Conservation (phyloP, 2,888 invertebrate genomes). For the Torymus texanus region DNA sequence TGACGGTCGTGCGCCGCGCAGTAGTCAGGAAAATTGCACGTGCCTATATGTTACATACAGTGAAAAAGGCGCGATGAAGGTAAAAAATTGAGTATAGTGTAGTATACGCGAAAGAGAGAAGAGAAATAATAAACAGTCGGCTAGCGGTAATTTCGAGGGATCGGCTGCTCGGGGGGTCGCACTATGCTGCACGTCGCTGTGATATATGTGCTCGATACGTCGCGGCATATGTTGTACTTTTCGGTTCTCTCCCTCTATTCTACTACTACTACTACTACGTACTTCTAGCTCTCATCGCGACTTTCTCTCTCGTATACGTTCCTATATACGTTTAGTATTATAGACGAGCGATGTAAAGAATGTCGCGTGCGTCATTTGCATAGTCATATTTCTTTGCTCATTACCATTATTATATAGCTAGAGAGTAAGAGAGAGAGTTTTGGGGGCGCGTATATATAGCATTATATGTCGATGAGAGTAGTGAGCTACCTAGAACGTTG, state of each 20-base stretch:
- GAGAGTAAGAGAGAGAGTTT: constrained; percentile 8
- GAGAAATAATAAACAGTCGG: constrained; percentile 15
- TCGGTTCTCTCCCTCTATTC: not conserved
- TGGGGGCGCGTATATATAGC: constrained; percentile 45
- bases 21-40: too few species aligned
- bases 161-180: constrained; percentile 61
- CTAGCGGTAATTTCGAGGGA: constrained; percentile 24
- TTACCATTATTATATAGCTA: constrained; percentile 69
- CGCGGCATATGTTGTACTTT: constrained; percentile 61
- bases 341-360: constrained; percentile 24
- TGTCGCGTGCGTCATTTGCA: constrained; percentile 62
- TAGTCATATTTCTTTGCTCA: constrained; percentile 72
- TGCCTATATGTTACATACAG: too few species aligned
- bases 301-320: not conserved
- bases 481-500: constrained; percentile 58
- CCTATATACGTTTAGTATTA: not conserved
- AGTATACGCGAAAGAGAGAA: too few species aligned
- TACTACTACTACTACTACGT: not conserved
- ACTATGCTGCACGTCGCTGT: constrained; percentile 57
- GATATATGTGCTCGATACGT: constrained; percentile 62
- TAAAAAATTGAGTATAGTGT: too few species aligned
- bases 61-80: too few species aligned
- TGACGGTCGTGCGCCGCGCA: too few species aligned
- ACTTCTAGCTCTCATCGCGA: not conserved
- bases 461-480: not conserved